These are phyloP conservation scores for Hylomyscus alleni DNA, from an alignment of 2,797 vertebrate species.

Conservation along the genomic window DNA sequence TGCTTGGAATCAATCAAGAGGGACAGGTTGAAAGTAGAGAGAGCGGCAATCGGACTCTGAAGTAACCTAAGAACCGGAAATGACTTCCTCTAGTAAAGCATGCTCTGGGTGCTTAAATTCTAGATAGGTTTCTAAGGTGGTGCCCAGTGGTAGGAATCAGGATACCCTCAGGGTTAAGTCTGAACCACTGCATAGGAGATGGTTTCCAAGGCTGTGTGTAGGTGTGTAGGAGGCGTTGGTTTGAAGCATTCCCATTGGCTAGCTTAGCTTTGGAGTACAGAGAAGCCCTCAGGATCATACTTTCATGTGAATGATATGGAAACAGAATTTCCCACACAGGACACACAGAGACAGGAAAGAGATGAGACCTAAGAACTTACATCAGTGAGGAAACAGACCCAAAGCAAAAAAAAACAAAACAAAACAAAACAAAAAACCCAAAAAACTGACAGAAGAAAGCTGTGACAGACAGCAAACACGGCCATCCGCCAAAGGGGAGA, in stretches of 20 bases:
- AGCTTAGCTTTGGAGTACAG: not conserved
- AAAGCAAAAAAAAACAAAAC: too few relatives aligned
- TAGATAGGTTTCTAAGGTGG: not conserved
- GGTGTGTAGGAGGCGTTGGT: not conserved
- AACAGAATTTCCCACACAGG: not conserved
- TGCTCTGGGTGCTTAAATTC: not conserved
- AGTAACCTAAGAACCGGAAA: not conserved
- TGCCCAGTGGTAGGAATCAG: not conserved
- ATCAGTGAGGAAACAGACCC: not conserved
- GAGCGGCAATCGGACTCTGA: not conserved
- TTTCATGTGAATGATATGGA: not conserved
- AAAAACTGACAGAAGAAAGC: not conserved
- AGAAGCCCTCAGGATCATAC: not conserved
- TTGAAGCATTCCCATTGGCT: not conserved
- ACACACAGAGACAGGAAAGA: not conserved
- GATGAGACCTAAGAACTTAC: not conserved
- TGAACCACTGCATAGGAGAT: not conserved
- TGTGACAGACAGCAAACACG: not conserved
- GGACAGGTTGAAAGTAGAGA: not conserved
- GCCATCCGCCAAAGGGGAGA: not conserved
- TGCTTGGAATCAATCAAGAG: not conserved
- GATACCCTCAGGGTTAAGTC: not conserved
- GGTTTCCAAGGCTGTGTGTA: not conserved
- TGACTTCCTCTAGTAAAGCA: not conserved
- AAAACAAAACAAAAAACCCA: too few relatives aligned